Base-by-base conservation (phyloP, 2,113 vertebrate genomes). In the Ursus arctos region DNA sequence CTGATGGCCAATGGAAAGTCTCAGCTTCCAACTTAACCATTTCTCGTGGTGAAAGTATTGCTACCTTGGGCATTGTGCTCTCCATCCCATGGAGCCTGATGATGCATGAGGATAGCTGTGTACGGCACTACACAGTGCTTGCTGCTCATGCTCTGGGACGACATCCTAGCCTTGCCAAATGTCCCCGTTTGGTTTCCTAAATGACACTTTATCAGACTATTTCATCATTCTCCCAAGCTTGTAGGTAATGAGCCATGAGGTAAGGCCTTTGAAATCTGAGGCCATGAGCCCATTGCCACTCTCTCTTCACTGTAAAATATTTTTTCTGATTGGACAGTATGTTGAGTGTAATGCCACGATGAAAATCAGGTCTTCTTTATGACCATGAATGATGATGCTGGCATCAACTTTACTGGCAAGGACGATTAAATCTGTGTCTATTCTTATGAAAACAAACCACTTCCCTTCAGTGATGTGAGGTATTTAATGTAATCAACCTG, bases 391-490 rank as follows among this genome's bases (percentile, higher is more conserved):
- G 28, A 53, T 22, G 36, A 82, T 47, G 6, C 47, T 86, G 43
- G 26, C 72, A 53, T 61, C 19, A 47, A 24, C 55, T 85, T 36
- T 85, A 76, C 10, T 2, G 13, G 67, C 43, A 63, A 51, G 74
- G 40, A 61, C 51, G 16, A 40, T 36, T 36, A 51, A 63, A 59
- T 93, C 63, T 13, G 21, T n/a, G 24, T 55, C 21, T 76, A 13
- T 90, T 95, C 57, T 84, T 36, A 55, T 67, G 49, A 57, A 85
- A 91, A 95, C 67, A 77, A 65, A 36, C n/a, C 51, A 51, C 22
- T 26, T 16, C 22, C 67, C n/a, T n/a, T 71, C 59, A 40, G 7
- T 88, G 40, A 88, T 80, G 10, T 31, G 22, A 57, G 14, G 8
- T 24, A 33, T 88, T 33, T 47, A 63, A 67, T 69, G 28, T 43